Base-by-base conservation (phyloP, 2,113 vertebrate species). In the Muntiacus muntjak region DNA sequence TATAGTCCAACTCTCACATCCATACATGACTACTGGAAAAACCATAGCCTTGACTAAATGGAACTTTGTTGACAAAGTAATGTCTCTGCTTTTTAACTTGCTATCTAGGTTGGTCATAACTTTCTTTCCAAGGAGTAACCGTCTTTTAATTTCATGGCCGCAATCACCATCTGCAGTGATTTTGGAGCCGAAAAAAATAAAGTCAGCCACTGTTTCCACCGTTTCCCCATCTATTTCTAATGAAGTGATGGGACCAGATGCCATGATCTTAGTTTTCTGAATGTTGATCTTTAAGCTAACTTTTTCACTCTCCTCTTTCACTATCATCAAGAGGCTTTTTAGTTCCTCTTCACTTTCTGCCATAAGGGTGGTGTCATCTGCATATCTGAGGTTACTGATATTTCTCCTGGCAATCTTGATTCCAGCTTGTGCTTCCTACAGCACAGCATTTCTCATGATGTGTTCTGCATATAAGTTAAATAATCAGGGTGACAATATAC, bases 321-420 rank as follows among this genome's bases (percentile, higher is more conserved):
- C 7, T 67, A 10, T 67, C 33, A 67, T 67, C 16, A 67, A 67
- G 33, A 1, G 5, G 8, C 33, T 67, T 2, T 19, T 67, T 19
- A 67, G 64, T 67, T 67, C 33, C 4, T 67, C 62, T 67, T 67
- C 64, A 67, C 16, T 9, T 67, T 67, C 62, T 67, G 33, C 16
- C 16, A n/a, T 67, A 67, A 9, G 7, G 33, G 16, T 67, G 7
- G 4, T 19, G n/a, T n/a, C 33, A 67, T n/a, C 62, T n/a, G 62
- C 33, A n/a, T n/a, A n/a, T 67, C 16, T 67, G 16, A 67, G 17
- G 64, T 36, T 67, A 36, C 36, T 67, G 17, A 36, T 67, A 67
- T 67, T 67, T 67, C 64, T 21, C 33, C 8, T 0, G 0, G 8
- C 17, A 36, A 36, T 21, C 17, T 36, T 67, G 33, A 21, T 5